These are phyloP conservation scores for Orientallactaga sibirica DNA, from an alignment of 2,797 vertebrate genomes.

Conservation along the genomic window DNA sequence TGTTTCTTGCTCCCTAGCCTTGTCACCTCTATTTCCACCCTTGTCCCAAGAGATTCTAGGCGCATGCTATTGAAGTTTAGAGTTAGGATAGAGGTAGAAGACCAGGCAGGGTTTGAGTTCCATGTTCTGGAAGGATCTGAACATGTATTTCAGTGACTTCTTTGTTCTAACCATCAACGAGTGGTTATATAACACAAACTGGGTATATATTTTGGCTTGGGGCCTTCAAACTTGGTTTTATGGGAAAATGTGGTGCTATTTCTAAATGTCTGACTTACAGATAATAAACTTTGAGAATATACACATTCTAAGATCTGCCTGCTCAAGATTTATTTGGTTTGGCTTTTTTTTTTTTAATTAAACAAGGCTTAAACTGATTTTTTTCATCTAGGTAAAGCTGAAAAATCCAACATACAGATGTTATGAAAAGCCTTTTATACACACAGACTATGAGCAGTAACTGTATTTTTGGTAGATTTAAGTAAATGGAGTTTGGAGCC, in stretches of 20 bases:
- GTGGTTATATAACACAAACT: slow-evolving; percentile 36
- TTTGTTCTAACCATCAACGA: slow-evolving; percentile 33
- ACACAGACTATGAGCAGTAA: background rate
- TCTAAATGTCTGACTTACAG: slow-evolving; percentile 28
- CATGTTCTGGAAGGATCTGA: background rate
- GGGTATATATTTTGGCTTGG: background rate
- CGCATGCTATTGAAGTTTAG: background rate
- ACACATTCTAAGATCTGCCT: slow-evolving; percentile 19
- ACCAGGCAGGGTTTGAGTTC: background rate
- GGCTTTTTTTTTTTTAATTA: slow-evolving; percentile 16
- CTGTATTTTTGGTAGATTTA: slow-evolving; percentile 18
- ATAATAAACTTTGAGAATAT: slow-evolving; percentile 38
- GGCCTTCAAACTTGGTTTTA: slow-evolving; percentile 27
- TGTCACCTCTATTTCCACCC: background rate
- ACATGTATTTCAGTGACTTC: background rate
- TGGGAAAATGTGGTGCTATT: slow-evolving; percentile 10
- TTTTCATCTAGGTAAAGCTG: background rate
- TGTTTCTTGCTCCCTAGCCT: background rate
- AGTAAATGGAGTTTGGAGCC: background rate
- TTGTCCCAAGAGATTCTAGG: background rate
- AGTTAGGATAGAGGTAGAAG: background rate
- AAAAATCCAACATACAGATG: slow-evolving; percentile 23
- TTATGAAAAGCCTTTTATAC: slow-evolving; percentile 35
- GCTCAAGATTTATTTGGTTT: slow-evolving; percentile 60
- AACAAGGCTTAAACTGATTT: slow-evolving; percentile 12